These are phyloP conservation scores for Caenorhabditis briggsae DNA, from an alignment of 1,140 invertebrate species.

Conservation along the genomic window DNA sequence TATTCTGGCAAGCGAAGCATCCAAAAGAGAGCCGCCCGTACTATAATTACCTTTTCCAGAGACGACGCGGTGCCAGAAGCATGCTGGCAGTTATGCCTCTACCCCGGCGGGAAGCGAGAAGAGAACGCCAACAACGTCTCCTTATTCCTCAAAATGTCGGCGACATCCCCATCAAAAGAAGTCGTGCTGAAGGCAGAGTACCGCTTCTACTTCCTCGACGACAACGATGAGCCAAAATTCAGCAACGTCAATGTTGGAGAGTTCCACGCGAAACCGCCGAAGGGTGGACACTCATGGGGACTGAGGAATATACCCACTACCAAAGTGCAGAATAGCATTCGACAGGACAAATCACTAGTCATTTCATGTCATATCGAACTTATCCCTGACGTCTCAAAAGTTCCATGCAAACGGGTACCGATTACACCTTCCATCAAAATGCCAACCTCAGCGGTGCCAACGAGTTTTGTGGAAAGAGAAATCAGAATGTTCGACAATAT, in stretches of 20 bases:
- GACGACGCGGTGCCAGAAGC: slow-evolving; percentile 70
- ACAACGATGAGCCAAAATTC: slow-evolving; percentile 68
- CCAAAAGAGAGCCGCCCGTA: neutral
- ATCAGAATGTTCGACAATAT: slow-evolving; percentile 59
- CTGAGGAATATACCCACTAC: slow-evolving; percentile 74
- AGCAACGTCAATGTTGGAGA: slow-evolving; percentile 77
- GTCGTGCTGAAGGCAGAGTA: slow-evolving; percentile 76
- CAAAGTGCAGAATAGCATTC: slow-evolving; percentile 73
- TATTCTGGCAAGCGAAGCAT: neutral
- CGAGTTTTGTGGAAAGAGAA: slow-evolving; percentile 59
- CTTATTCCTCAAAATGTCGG: slow-evolving; percentile 77
- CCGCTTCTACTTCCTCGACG: slow-evolving; percentile 76
- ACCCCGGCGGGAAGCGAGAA: slow-evolving; percentile 77
- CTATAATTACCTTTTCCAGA: slow-evolving; percentile 11
- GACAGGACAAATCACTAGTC: slow-evolving; percentile 73
- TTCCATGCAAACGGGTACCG: slow-evolving; percentile 68
- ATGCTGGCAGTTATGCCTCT: slow-evolving; percentile 76
- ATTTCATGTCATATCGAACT: slow-evolving; percentile 75
- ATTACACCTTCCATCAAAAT: slow-evolving; percentile 62
- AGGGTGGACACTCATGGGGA: slow-evolving; percentile 78
- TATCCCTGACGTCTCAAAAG: slow-evolving; percentile 72
- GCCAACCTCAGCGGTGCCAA: slow-evolving; percentile 47
- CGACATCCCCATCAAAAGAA: slow-evolving; percentile 72
- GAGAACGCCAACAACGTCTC: slow-evolving; percentile 77
- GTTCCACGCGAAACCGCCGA: slow-evolving; percentile 77